Evolutionary conservation across 2,888 invertebrate species (phyloP).

Genomic region (Sialis fuliginosa): DNA sequence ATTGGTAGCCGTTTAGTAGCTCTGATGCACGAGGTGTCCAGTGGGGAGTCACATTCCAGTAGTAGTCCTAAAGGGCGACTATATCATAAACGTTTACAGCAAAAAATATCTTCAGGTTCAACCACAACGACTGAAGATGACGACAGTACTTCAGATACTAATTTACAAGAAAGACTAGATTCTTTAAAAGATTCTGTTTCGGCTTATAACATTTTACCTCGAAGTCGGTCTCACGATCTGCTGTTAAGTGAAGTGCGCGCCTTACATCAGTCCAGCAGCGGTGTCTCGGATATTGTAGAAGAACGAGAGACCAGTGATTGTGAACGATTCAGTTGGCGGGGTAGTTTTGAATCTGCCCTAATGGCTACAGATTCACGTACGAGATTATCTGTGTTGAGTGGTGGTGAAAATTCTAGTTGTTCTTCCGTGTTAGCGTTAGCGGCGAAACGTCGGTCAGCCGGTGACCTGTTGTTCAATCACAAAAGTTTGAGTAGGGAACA

Average conservation of each 20-base stretch:
- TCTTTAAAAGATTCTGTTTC: slow-evolving; percentile 28
- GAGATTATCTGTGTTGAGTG: slow-evolving; percentile 41
- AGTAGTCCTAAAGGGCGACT: slow-evolving; percentile 32
- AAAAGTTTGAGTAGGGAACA: slow-evolving; percentile 63
- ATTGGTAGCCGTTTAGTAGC: slow-evolving; percentile 75
- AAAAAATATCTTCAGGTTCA: slow-evolving; percentile 39
- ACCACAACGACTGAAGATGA: slow-evolving; percentile 49
- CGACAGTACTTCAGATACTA: slow-evolving; percentile 49
- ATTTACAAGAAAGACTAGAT: slow-evolving; percentile 21
- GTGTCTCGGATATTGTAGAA: slow-evolving; percentile 34
- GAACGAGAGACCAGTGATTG: slow-evolving; percentile 62
- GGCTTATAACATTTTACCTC: slow-evolving; percentile 37
- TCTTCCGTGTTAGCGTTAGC: slow-evolving; percentile 48
- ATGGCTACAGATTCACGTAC: slow-evolving; percentile 75
- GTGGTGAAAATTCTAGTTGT: slow-evolving; percentile 42
- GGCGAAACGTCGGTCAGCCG: slow-evolving; percentile 64
- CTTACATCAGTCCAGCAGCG: slow-evolving; percentile 28
- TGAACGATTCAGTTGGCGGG: slow-evolving; percentile 81
- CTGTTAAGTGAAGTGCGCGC: slow-evolving; percentile 39
- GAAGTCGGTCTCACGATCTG: slow-evolving; percentile 71
- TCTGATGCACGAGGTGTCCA: slow-evolving; percentile 82
- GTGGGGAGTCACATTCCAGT: slow-evolving; percentile 42
- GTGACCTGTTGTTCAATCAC: slow-evolving; percentile 63
- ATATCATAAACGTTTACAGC: slow-evolving; percentile 35
- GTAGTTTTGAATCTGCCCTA: slow-evolving; percentile 81